Base-by-base conservation (phyloP, 2,113 vertebrate genomes). In the Aldabrachelys gigantea region DNA sequence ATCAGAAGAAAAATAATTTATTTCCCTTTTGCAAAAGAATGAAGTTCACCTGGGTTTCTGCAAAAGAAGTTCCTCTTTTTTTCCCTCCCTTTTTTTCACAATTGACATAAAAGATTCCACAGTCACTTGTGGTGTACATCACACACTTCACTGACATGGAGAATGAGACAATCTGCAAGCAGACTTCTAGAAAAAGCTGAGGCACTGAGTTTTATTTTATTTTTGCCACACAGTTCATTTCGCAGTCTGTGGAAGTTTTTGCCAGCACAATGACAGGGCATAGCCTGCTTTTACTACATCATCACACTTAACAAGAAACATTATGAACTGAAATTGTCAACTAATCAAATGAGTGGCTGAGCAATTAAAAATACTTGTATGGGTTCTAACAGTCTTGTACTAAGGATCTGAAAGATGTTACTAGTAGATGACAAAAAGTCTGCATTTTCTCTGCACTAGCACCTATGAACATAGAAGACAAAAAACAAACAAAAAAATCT, bases 21-120 rank as follows among this genome's bases (percentile, higher is more conserved):
- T 85, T 96, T 89, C 91, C 95, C 87, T 92, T 97, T 88, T 96
- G 89, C 93, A 96, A 91, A 84, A 95, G 93, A 79, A 65, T 93
- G 84, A 95, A 56, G 94, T 96, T 96, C 92, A 96, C 92, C 95
- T 94, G 85, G 47, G 84, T 82, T 95, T 92, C 94, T 47, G 41
- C 89, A 93, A 82, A 87, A 89, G n/a, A 44, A 3, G 62, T 31
- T 72, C 90, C 3, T 76, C 57, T 53, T 49, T 89, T 62, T 14
- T 12, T 3, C 1, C 2, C 10, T 2, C 5, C 10, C 44, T 38
- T 54, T 75, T 3, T 1, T 1, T 5, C 53, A 82, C 53, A 84
- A 88, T 8, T 47, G 44, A 41, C 93, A 31, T 81, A 91, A 96
- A 88, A 54, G 53, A 93, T 89, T 44, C 93, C 92, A 25, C 69